A percentile compares a stretch with the other conserved stretches of the same genome.
These are phyloP conservation scores for Bombyx mandarina DNA, from an alignment of 1,140 invertebrate genomes.

Conservation along the genomic window DNA sequence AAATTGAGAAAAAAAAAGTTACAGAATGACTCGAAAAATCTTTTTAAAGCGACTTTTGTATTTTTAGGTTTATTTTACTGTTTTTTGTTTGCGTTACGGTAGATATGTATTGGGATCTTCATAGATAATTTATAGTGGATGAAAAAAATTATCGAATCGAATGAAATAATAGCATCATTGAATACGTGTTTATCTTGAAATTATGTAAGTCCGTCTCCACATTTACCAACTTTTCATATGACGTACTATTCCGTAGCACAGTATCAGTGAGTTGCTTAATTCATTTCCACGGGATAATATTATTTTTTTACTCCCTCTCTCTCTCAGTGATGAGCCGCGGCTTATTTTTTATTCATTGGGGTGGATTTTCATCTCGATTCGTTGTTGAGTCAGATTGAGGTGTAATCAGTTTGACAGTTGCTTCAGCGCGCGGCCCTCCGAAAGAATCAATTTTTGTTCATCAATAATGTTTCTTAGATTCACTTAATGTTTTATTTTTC, in stretches of 20 bases:
- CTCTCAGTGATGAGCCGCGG: slow-evolving; percentile 49
- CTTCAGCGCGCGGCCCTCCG: slow-evolving; percentile 12
- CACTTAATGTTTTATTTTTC: slow-evolving; percentile 1
- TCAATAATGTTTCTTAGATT: no score
- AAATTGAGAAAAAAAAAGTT: no score
- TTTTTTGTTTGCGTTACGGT: no score
- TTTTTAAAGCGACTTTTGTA: no score
- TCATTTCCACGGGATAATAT: slow-evolving; percentile 70
- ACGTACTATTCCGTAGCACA: slow-evolving; percentile 27
- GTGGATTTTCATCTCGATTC: slow-evolving; percentile 44
- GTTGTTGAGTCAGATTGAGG: slow-evolving; percentile 39
- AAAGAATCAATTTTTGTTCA: not conserved
- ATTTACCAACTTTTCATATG: slow-evolving; percentile 10
- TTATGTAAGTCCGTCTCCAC: slow-evolving; percentile 17
- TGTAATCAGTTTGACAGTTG: slow-evolving; percentile 41
- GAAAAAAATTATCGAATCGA: no score
- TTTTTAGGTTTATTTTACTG: no score
- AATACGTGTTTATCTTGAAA: no score
- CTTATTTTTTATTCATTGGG: slow-evolving; percentile 69
- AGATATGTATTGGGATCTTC: no score
- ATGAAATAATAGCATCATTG: no score
- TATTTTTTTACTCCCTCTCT: slow-evolving; percentile 67
- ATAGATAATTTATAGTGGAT: no score
- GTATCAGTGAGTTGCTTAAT: slow-evolving; percentile 65
- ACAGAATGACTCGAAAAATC: no score